Base-by-base conservation (phyloP, 2,797 vertebrate genomes). In the Lophotriccus pileatus region DNA sequence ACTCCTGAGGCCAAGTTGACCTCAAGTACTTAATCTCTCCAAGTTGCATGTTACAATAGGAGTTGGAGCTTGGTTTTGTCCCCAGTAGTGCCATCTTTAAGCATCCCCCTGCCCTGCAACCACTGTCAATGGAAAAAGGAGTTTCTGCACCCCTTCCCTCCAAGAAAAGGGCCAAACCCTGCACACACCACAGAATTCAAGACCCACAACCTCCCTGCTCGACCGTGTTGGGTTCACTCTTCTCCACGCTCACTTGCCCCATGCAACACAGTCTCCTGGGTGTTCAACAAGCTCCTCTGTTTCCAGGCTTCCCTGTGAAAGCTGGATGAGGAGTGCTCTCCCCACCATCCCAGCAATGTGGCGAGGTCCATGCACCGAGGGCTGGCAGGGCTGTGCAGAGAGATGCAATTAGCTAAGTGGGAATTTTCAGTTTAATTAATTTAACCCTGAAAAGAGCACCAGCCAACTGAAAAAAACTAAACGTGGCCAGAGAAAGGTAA, bases 201-300 rank as follows among this genome's bases (percentile, higher is more conserved):
- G 13, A 59, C 21, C 25, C 60, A 64, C 2, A 0, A 9, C 19
- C 56, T 67, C 44, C n/a, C 39, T 22, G 11, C n/a, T 6, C 0
- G 0, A 63, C 41, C 2, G 0, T 0, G 0, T 2, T 75, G 9
- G 4, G 17, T 22, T 89, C 37, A 4, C 34, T 70, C 28, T 17
- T 9, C n/a, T 39, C 74, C 25, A 3, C 0, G 0, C 23, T 78
- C 15, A 0, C 34, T n/a, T 39, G 20, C 22, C 16, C 60, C 4
- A 1, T 5, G 53, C 44, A 27, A 3, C 0, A 0, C 19, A 25
- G 16, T 2, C 34, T 34, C 32, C 43, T 18, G 28, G 5, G 15
- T 24, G 9, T 6, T 70, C 64, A 28, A 7, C 21, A 21, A 81
- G 19, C 5, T 30, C 14, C 14, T 47, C 28, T 67, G 12, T 7